A percentile compares a stretch with the other conserved stretches of the same genome.
phyloP scores from a whole-genome alignment of 2,888 invertebrate genomes.

The Sinodicranocentrus sp. region DNA sequence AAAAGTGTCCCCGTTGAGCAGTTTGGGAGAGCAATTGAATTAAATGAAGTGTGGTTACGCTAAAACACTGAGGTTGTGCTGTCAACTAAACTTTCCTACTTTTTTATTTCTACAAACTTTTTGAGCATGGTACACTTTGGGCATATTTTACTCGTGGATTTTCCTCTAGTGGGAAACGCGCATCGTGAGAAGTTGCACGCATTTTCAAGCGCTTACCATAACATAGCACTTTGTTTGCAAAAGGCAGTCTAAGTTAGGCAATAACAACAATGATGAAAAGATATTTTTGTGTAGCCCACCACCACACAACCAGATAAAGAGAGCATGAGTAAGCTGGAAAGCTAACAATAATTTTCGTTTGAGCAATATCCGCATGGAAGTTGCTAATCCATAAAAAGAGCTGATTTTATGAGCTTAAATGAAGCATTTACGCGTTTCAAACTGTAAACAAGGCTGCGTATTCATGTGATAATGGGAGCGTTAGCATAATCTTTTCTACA shows the following conservation, averaged over 20 bases:
- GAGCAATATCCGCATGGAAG: background rate
- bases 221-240: background rate
- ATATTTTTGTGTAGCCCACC: background rate
- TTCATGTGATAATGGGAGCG: constrained; percentile 22
- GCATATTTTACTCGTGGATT: background rate
- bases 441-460: constrained; percentile 12
- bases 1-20: constrained; percentile 5
- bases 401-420: constrained; percentile 40
- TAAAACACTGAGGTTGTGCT: background rate
- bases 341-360: too few relatives aligned
- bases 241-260: background rate
- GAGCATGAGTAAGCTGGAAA: too few relatives aligned
- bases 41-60: constrained; percentile 46
- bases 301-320: too few relatives aligned
- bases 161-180: too few relatives aligned
- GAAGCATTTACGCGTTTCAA: constrained; percentile 30
- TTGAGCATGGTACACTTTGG: background rate
- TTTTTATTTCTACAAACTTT: constrained; percentile 7
- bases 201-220: too few relatives aligned
- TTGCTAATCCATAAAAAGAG: constrained; percentile 14
- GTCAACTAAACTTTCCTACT: background rate
- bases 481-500: constrained; percentile 21
- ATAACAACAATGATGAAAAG: background rate
- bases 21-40: constrained; percentile 40
- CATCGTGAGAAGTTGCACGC: too few relatives aligned